Percentiles rank a stretch among this genome's conserved stretches.
Conservation (phyloP, 2,113 vertebrate genomes). For the Peromyscus polionotus region DNA sequence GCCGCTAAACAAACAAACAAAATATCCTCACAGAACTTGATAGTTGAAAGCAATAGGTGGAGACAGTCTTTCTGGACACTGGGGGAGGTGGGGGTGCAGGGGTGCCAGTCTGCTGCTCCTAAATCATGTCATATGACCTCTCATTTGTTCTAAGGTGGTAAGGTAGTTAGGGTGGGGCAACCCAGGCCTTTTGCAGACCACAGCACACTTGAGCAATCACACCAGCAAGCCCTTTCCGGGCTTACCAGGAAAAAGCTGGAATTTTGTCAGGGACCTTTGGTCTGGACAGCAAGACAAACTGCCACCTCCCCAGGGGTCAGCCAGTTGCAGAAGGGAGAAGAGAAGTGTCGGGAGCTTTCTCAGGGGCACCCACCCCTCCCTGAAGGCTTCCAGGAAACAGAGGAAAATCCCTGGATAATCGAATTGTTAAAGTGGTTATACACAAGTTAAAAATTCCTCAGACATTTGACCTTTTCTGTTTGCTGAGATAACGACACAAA, state of each 20-base stretch:
- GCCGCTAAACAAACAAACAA: neutral
- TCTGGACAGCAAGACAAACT: slow-evolving; percentile 39
- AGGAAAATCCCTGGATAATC: neutral
- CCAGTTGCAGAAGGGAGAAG: neutral
- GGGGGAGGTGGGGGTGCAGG: neutral
- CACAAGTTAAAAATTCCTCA: neutral
- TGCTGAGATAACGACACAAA: neutral
- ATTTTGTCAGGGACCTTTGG: neutral
- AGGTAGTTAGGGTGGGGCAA: neutral
- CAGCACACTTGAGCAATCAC: no score
- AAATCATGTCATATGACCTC: neutral
- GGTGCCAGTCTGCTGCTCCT: neutral
- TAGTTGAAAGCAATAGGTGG: neutral
- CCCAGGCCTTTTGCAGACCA: neutral
- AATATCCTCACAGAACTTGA: neutral
- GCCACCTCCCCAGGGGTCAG: neutral
- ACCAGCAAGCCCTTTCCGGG: neutral
- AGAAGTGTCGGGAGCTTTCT: neutral
- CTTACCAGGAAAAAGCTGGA: neutral
- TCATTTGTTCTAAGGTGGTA: neutral
- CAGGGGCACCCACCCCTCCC: neutral
- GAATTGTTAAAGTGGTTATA: neutral
- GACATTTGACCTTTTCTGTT: neutral
- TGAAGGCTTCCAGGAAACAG: neutral
- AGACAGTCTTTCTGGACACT: neutral